Base-by-base conservation (phyloP, 2,888 invertebrate genomes). In the Latheticus oryzae region DNA sequence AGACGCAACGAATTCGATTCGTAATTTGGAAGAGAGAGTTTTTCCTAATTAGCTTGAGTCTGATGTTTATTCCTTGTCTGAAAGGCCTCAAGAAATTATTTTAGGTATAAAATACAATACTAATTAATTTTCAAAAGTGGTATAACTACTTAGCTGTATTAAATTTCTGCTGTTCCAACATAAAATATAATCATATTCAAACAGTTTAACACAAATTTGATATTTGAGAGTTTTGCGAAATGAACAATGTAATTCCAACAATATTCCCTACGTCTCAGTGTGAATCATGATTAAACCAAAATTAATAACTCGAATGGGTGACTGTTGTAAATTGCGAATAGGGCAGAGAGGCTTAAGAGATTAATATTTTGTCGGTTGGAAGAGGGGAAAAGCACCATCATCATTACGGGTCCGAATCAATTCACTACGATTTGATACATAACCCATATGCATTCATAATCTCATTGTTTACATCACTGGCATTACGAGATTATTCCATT, bases 401-500 rank as follows among this genome's bases (percentile, higher is more conserved):
- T 9, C 32, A 45, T 45, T 45, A 45, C 7, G 32, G 45, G 35
- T 45, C 19, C 8, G 21, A 38, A 55, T 55, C 47, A 55, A 55
- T 55, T 47, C 30, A 16, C 16, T 56, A 21, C 50, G 32, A 57
- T 57, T 50, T 57, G 26, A 26, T 26, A 24, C 40, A 19, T 47
- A 37, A 45, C 38, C 45, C 43, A 45, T 50, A 33, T 58, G 58
- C 52, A 45, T 58, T 32, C 60, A 54, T 64, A 66, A 68, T 66
- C 67, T 63, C 42, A 56, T 61, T 62, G 65, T 65, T 60, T 64
- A 65, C 67, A 65, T 66, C 65, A 65, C 61, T 60, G 61, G 69
- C 63, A 69, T 71, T 72, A 72, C 59, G 62, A 66, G 72, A 69
- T 72, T 72, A 72, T 72, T 70, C 72, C 72, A 71, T 72, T 71